Evolutionary conservation across 2,113 vertebrate genomes (phyloP).

Genomic region (Pseudorectes ferrugineus): DNA sequence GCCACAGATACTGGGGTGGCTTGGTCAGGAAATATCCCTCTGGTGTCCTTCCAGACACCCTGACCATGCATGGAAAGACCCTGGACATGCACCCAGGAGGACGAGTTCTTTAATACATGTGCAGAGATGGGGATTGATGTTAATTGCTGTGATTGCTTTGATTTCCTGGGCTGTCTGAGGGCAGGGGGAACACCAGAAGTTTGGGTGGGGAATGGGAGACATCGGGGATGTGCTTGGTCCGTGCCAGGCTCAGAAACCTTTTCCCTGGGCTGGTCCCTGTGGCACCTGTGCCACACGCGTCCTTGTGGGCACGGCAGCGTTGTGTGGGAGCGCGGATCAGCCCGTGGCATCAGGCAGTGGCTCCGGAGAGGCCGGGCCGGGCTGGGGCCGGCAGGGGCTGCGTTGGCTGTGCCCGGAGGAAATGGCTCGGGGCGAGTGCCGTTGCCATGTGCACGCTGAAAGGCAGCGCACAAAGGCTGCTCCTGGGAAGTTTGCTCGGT

Average conservation of each 20-base stretch:
- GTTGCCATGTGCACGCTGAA: conserved; percentile 54
- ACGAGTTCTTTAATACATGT: fast-evolving
- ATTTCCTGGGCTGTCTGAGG: neutral
- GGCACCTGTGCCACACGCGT: fast-evolving
- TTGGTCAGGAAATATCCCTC: neutral
- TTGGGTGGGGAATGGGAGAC: neutral
- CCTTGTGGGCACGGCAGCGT: fast-evolving
- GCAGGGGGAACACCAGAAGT: neutral
- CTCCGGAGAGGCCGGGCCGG: neutral
- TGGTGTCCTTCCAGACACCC: neutral
- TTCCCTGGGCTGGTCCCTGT: neutral
- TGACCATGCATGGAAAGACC: neutral
- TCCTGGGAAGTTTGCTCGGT: neutral
- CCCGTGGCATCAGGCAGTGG: neutral
- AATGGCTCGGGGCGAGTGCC: conserved; percentile 5
- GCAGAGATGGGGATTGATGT: neutral
- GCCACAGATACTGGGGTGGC: neutral
- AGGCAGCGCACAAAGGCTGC: conserved; percentile 24
- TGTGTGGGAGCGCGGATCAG: neutral
- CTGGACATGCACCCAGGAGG: neutral
- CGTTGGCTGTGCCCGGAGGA: conserved; percentile 31
- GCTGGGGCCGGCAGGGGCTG: neutral
- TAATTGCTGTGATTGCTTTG: neutral
- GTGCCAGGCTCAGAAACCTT: neutral
- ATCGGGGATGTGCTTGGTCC: fast-evolving